Conservation (phyloP, 2,797 vertebrate genomes). For the Loris lydekkerianus region DNA sequence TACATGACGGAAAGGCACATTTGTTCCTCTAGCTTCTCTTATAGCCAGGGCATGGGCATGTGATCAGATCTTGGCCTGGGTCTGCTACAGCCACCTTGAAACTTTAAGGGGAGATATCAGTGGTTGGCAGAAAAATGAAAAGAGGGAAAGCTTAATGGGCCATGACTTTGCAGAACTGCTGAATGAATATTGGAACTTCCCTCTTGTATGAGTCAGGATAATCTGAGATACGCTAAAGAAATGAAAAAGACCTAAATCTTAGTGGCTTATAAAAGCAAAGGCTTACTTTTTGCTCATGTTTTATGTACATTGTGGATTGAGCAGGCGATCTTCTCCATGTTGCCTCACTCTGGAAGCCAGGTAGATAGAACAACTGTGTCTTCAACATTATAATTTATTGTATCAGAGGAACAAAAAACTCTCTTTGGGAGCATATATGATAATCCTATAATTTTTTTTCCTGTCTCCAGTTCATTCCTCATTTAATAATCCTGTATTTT, state of each 20-base stretch:
- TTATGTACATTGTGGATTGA: neutral
- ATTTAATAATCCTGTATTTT: neutral
- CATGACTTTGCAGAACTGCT: neutral
- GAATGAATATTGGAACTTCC: neutral
- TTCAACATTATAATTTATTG: neutral
- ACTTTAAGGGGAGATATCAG: neutral
- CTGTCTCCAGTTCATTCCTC: neutral
- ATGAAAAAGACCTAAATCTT: neutral
- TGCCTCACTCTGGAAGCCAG: neutral
- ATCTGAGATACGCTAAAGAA: neutral
- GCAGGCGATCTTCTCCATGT: neutral
- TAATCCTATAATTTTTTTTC: neutral
- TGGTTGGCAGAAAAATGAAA: neutral
- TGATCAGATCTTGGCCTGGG: neutral
- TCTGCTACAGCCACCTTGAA: neutral
- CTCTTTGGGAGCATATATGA: neutral
- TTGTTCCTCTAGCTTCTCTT: neutral
- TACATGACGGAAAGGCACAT: neutral
- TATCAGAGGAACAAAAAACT: neutral
- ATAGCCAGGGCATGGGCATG: rapidly evolving
- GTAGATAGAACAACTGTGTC: neutral
- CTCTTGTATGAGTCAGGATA: neutral
- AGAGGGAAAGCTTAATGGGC: neutral
- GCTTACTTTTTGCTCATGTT: neutral
- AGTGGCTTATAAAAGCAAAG: neutral